Conservation (phyloP, 2,888 invertebrate species). For the Nowickia ferox region DNA sequence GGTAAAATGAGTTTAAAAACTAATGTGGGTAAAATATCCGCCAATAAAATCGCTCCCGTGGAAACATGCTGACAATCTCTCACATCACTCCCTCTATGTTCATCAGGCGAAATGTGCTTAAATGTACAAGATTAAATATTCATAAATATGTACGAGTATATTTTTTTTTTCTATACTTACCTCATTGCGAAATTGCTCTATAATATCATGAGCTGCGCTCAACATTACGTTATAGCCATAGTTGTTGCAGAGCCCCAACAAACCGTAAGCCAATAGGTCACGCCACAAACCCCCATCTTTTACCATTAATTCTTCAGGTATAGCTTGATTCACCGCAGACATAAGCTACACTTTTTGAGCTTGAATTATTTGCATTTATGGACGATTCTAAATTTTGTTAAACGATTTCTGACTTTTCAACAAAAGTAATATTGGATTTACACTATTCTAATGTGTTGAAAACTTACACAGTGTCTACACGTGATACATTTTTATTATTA, state of each 20-base stretch:
- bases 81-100: conserved; percentile 47
- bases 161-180: conserved; percentile 62
- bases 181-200: conserved; percentile 79
- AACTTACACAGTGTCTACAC: too few species aligned
- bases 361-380: neutral
- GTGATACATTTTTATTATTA: too few species aligned
- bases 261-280: conserved; percentile 87
- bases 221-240: conserved; percentile 94
- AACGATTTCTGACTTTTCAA: too few species aligned
- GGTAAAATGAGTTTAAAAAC: conserved; percentile 89
- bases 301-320: neutral
- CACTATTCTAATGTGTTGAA: too few species aligned
- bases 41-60: conserved; percentile 90
- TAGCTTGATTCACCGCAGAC: neutral
- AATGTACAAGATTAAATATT: neutral
- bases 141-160: neutral
- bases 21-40: conserved; percentile 90
- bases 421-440: too few species aligned
- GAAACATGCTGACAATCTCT: conserved; percentile 86
- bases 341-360: neutral
- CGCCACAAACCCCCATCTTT: conserved; percentile 83
- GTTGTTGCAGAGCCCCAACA: conserved; percentile 92
- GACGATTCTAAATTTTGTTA: too few species aligned
- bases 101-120: conserved; percentile 61
- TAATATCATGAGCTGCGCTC: conserved; percentile 91